Evolutionary conservation across 2,888 invertebrate genomes (phyloP).

Genomic region (Pasiphila rectangulata): DNA sequence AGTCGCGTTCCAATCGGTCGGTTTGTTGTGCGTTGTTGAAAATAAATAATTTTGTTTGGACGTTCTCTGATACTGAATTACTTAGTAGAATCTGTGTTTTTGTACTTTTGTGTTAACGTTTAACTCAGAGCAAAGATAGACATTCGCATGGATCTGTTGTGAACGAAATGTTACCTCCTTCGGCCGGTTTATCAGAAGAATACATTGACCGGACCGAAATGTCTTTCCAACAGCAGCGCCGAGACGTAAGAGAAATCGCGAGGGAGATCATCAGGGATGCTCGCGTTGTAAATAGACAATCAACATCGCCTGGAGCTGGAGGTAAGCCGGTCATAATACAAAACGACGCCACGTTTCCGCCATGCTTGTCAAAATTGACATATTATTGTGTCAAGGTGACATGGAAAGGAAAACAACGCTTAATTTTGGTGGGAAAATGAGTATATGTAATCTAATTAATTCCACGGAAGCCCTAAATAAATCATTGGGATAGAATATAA

Average conservation of each 20-base stretch:
- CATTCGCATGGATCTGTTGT: conserved; percentile 70
- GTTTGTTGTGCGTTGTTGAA: conserved; percentile 62
- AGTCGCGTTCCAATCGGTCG: conserved; percentile 68
- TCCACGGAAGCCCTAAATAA: conserved; percentile 21
- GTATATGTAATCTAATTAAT: conserved; percentile 40
- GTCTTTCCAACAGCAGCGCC: conserved; percentile 69
- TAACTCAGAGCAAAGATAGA: conserved; percentile 48
- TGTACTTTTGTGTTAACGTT: conserved; percentile 40
- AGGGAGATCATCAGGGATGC: conserved; percentile 74
- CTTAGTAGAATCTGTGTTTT: conserved; percentile 24
- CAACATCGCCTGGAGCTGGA: conserved; percentile 76
- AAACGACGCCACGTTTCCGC: conserved; percentile 81
- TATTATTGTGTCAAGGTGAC: conserved; percentile 79
- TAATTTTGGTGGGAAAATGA: conserved; percentile 49
- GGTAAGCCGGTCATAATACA: conserved; percentile 66
- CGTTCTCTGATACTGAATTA: conserved; percentile 30
- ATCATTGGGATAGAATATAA: conserved; percentile 45
- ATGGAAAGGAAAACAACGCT: conserved; percentile 72
- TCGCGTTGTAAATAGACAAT: conserved; percentile 66
- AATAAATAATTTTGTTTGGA: conserved; percentile 52
- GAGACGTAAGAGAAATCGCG: conserved; percentile 71
- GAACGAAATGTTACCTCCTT: conserved; percentile 73
- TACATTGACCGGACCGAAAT: conserved; percentile 74
- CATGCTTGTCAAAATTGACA: conserved; percentile 79
- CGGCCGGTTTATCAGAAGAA: conserved; percentile 74